Base-by-base conservation (phyloP, 2,113 vertebrate species). In the Mastomys natalensis region DNA sequence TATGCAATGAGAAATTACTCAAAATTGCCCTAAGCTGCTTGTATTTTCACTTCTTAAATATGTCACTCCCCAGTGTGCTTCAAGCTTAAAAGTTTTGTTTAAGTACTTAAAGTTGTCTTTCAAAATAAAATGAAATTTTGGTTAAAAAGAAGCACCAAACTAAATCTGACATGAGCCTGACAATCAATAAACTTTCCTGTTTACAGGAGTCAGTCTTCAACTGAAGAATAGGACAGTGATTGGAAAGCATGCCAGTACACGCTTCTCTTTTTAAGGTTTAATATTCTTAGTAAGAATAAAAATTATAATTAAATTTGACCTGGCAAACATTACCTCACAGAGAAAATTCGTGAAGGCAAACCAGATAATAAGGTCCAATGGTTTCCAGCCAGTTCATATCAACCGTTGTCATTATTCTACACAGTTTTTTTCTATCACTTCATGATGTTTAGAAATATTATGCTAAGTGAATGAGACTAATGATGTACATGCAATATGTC, bases 221-320 rank as follows among this genome's bases (percentile, higher is more conserved):
- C 73, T 60, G 8, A 29, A 53, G 64, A 66, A 55, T 70, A 70
- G 9, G 15, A n/a, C n/a, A 85, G 8, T 60, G 29, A 77, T 43
- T 93, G 64, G 73, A 94, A 92, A 62, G 34, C 4, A 6, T 31
- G 45, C 73, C 48, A 64, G 12, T 87, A 1, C 31, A 15, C 34
- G 74, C 4, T 45, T 16, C 60, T 51, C 78, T n/a, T n/a, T 82
- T 66, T 77, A 19, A 2, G 76, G 77, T 24, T 91, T 95, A 93
- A 93, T 73, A 68, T 81, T 96, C 80, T 92, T 96, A 87, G n/a
- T 55, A 87, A 97, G 96, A 97, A 91, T 62, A 43, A 4, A 64
- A 60, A 66, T 90, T 77, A 95, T 89, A 95, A 96, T 98, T 97
- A 95, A 96, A 82, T 93, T 89, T 96, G 53, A 93, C 58, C 76